Percentiles rank a stretch among this genome's conserved stretches.
phyloP scores from a whole-genome alignment of 2,797 vertebrate species.

The Buphagus erythrorhynchus region DNA sequence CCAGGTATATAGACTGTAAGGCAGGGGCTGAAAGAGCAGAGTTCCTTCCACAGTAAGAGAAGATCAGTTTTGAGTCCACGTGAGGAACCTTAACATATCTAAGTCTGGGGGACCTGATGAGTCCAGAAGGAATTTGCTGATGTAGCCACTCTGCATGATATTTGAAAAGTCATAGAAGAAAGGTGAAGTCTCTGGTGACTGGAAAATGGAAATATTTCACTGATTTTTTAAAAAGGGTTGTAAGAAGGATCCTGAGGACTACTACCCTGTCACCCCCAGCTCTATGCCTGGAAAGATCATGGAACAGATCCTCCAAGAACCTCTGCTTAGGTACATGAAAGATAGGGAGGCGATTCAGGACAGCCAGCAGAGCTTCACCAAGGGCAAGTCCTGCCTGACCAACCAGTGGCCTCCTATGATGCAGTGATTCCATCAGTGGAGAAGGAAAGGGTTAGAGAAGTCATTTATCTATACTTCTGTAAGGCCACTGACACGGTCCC shows the following conservation, averaged over 20 bases:
- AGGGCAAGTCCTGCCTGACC: background rate
- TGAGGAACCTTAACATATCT: background rate
- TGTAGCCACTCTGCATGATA: background rate
- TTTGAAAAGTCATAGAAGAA: background rate
- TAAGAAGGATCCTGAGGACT: background rate
- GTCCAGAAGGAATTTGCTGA: background rate
- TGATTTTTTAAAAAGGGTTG: background rate
- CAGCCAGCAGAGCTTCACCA: background rate
- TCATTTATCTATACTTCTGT: background rate
- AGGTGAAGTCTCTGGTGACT: background rate
- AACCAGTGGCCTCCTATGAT: background rate
- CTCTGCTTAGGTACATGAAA: background rate
- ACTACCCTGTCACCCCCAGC: background rate
- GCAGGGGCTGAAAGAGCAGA: background rate
- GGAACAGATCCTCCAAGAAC: background rate
- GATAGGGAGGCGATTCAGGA: background rate
- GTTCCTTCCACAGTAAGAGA: background rate
- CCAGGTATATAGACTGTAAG: background rate
- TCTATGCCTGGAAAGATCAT: background rate
- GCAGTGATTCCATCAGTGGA: background rate
- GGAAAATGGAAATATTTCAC: background rate
- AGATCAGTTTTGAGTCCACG: background rate
- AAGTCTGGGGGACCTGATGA: background rate
- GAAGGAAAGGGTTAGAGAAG: background rate
- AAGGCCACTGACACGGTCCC: accelerated